Conservation (phyloP, 2,113 vertebrate genomes). For the Elephantulus edwardii region DNA sequence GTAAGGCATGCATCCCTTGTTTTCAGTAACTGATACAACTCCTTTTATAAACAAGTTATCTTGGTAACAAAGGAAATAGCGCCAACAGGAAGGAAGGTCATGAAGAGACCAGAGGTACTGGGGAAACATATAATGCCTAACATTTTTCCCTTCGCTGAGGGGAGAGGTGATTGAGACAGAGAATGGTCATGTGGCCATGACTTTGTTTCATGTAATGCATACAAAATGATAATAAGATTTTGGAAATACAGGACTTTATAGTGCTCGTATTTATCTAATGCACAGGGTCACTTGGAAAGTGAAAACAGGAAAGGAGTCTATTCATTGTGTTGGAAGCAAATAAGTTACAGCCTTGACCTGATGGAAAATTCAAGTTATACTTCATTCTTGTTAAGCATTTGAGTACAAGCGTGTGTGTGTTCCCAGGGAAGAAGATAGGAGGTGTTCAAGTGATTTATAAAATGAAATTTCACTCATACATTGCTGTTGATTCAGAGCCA, state of each 20-base stretch:
- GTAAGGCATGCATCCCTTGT: not conserved
- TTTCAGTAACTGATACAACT: conserved; percentile 15
- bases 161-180: conserved; percentile 43
- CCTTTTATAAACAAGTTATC: conserved; percentile 69
- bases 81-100: conserved; percentile 57
- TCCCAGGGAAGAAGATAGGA: not conserved
- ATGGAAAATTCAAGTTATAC: not conserved
- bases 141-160: not conserved
- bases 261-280: not conserved
- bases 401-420: not conserved
- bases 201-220: not conserved
- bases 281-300: not conserved
- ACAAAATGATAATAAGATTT: fast-evolving
- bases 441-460: fast-evolving
- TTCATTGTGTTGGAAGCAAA: not conserved
- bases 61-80: conserved; percentile 60
- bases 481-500: no score
- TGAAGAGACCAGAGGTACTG: conserved; percentile 29
- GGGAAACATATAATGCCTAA: conserved; percentile 11
- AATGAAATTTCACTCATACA: fast-evolving
- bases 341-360: not conserved
- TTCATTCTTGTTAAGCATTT: not conserved
- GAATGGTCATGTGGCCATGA: not conserved
- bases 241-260: not conserved
- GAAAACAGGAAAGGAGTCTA: conserved; percentile 33